phyloP scores from a whole-genome alignment of 2,113 vertebrate species.

The Acrocephalus kingi region DNA sequence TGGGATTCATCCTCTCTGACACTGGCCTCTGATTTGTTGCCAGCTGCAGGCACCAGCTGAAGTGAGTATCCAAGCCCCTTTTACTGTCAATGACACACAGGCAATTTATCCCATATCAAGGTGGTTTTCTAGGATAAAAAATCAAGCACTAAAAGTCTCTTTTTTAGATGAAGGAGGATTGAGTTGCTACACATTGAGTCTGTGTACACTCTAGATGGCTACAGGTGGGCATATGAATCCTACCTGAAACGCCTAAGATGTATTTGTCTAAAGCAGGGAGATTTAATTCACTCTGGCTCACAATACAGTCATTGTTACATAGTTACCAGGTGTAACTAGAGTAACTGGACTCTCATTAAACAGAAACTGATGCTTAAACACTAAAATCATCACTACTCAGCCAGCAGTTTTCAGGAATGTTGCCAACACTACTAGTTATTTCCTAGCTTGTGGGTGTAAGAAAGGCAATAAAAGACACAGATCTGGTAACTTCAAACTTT shows the following conservation, averaged over 20 bases:
- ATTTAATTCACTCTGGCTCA: not conserved
- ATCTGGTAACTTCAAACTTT: not conserved
- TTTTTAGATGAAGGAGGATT: not conserved
- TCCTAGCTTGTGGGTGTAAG: not conserved
- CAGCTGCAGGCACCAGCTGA: not conserved
- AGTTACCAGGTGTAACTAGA: not conserved
- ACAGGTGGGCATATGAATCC: not conserved
- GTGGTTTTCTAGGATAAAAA: not conserved
- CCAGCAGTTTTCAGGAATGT: not conserved
- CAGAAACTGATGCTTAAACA: not conserved
- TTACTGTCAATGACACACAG: fast-evolving
- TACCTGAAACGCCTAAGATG: not conserved
- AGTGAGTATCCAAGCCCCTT: not conserved
- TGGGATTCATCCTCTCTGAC: not conserved
- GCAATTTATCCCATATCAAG: not conserved
- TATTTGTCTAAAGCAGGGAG: not conserved
- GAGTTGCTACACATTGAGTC: not conserved
- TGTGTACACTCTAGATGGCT: not conserved
- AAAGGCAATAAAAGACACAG: not conserved
- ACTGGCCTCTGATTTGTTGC: not conserved
- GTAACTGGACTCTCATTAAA: not conserved
- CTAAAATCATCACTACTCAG: not conserved
- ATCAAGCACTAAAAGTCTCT: not conserved
- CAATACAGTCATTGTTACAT: not conserved
- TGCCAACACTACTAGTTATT: not conserved